Evolutionary conservation across 2,888 invertebrate genomes (phyloP).

Genomic region (Thera obeliscata): DNA sequence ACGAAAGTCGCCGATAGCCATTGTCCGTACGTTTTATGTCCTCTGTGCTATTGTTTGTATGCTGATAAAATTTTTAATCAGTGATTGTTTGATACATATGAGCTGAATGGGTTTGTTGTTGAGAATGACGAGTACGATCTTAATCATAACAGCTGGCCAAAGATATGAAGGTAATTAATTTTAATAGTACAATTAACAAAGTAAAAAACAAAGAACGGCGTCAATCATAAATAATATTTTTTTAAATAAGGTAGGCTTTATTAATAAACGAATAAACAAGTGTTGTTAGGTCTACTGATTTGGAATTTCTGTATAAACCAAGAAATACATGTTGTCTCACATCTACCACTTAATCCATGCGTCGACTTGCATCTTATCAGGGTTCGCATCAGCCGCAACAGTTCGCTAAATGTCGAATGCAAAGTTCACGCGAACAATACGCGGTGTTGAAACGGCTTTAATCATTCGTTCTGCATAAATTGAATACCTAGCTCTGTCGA

Average conservation of each 20-base stretch:
- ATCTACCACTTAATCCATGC: conserved; percentile 33
- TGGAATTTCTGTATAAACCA: conserved; percentile 13
- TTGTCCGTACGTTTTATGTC: conserved; percentile 38
- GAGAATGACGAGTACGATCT: conserved; percentile 11
- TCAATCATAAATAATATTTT: background rate
- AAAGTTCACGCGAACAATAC: conserved; percentile 79
- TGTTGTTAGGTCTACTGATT: background rate
- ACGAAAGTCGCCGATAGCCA: conserved; percentile 60
- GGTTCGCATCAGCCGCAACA: conserved; percentile 67
- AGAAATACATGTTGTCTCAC: conserved; percentile 26
- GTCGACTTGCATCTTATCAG: conserved; percentile 53
- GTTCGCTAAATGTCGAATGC: conserved; percentile 74
- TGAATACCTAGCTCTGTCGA: conserved; percentile 31
- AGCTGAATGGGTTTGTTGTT: conserved; percentile 19
- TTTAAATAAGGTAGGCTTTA: background rate
- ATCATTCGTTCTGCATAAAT: conserved; percentile 42
- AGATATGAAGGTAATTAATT: background rate
- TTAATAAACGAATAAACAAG: background rate
- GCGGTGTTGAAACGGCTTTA: conserved; percentile 61
- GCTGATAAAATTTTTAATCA: conserved; percentile 27
- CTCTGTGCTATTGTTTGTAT: conserved; percentile 28
- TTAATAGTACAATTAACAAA: background rate
- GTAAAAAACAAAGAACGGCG: too few relatives aligned
- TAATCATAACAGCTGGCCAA: background rate
- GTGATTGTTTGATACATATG: conserved; percentile 18